Base-by-base conservation (phyloP, 1,140 invertebrate genomes). In the Achroia grisella region DNA sequence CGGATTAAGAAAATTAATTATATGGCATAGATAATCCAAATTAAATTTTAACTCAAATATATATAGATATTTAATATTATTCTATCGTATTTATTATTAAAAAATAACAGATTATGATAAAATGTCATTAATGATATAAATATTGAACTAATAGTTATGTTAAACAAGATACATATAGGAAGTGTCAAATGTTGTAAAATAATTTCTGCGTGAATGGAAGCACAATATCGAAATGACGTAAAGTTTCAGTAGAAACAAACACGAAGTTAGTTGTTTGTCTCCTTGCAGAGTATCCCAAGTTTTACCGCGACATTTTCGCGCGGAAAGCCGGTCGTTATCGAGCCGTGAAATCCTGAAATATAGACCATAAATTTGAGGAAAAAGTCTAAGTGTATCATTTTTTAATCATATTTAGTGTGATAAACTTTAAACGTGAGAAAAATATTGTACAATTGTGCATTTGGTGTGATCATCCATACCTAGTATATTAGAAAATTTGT, bases 291-390 rank as follows among this genome's bases (percentile, higher is more conserved):
- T 37, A 28, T 49, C 53, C 62, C 51, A 74, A 70, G 68, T 79
- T 83, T 86, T 82, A 84, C 72, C 80, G 82, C 84, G 79, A 82
- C 76, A 84, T 86, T 86, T 84, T 84, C 84, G 84, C 84, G 84
- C 84, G 84, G 79, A 86, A 83, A 84, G 84, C 84, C 81, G 82
- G 84, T 74, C 78, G 75, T 83, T 84, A 84, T 84, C 65, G 71
- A 84, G 76, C 77, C 75, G 76, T 84, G 76, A 74, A 81, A 84
- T 80, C 57, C 66, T 73, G 52, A 76, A 74, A 76, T 73, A 48
- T 61, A 68, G 59, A 58, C 59, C 73, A 47, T 72, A 68, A 69
- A 64, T 52, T 58, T 46, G 57, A 56, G 39, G 41, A 75, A 55
- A 62, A 67, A 61, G 33, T 50, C 40, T 41, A 54, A 59, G 47